phyloP scores from a whole-genome alignment of 23 tunicate species.

The Clavelina lepadiformis region DNA sequence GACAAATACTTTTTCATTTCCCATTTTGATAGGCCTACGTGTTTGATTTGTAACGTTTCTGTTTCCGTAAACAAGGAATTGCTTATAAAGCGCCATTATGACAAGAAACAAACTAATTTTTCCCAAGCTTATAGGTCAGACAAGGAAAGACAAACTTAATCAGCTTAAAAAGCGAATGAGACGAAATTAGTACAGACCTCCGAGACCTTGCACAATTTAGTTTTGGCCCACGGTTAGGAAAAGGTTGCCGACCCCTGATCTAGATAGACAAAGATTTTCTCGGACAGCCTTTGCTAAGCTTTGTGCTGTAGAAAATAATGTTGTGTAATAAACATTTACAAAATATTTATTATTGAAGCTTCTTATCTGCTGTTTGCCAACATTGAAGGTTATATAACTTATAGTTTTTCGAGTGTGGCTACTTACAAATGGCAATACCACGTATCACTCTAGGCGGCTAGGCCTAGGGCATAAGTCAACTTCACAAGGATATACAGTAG shows the following conservation, averaged over 20 bases:
- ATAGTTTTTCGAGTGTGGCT: too few relatives aligned
- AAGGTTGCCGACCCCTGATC: neutral
- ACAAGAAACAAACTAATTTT: slow-evolving; percentile 14
- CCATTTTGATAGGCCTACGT: slow-evolving; percentile 12
- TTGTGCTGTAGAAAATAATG: too few relatives aligned
- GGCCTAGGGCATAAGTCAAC: too few relatives aligned
- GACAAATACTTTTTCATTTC: slow-evolving; percentile 18
- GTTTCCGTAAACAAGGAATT: slow-evolving; percentile 29
- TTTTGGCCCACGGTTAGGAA: neutral
- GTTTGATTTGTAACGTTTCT: slow-evolving; percentile 2
- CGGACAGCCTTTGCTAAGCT: too few relatives aligned
- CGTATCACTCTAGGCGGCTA: too few relatives aligned
- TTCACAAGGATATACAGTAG: too few relatives aligned
- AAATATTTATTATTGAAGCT: too few relatives aligned
- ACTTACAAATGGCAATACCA: too few relatives aligned
- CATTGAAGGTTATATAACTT: too few relatives aligned
- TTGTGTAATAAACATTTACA: too few relatives aligned
- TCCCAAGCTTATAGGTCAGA: slow-evolving; percentile 17
- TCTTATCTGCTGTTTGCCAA: too few relatives aligned
- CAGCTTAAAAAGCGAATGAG: slow-evolving; percentile 24
- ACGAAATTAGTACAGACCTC: slow-evolving; percentile 19
- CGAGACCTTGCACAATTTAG: neutral
- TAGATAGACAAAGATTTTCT: too few relatives aligned
- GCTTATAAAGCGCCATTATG: slow-evolving; percentile 23
- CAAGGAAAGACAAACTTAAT: slow-evolving; percentile 45